Conservation (phyloP, 2,113 vertebrate genomes). For the Centropristis striata region DNA sequence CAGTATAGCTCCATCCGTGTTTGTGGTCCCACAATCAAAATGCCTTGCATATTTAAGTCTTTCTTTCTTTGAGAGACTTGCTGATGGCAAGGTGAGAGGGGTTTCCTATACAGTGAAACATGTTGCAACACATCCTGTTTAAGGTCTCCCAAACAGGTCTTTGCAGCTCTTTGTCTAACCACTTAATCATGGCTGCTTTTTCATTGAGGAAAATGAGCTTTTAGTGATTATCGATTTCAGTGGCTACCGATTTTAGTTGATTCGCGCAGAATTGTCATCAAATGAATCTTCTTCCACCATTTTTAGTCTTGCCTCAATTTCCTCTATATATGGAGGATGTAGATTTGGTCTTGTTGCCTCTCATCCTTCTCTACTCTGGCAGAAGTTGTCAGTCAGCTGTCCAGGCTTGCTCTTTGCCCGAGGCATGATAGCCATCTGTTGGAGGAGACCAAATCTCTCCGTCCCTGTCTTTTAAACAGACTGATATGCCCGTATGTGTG, state of each 20-base stretch:
- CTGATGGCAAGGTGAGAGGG: background rate
- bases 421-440: slow-evolving; percentile 77
- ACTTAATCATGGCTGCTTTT: background rate
- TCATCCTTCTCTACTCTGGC: slow-evolving; percentile 50
- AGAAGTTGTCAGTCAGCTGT: slow-evolving; percentile 70
- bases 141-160: background rate
- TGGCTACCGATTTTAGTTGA: background rate
- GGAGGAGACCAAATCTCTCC: slow-evolving; percentile 51
- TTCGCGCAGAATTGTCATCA: slow-evolving; percentile 7
- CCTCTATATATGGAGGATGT: slow-evolving; percentile 23
- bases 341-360: slow-evolving; percentile 26
- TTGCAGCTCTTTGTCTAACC: background rate
- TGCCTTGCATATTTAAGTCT: background rate
- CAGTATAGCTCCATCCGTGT: background rate
- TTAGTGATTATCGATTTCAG: background rate
- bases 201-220: background rate
- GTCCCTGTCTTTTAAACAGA: slow-evolving; percentile 43
- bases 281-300: background rate
- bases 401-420: slow-evolving; percentile 73
- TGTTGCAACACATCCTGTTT: background rate
- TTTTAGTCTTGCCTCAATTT: slow-evolving; percentile 16
- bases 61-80: background rate
- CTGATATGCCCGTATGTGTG: slow-evolving; percentile 28
- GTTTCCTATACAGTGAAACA: background rate
- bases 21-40: background rate